These are phyloP conservation scores for Acanthosepion esculentum DNA, from an alignment of 2,888 invertebrate species.

Conservation along the genomic window DNA sequence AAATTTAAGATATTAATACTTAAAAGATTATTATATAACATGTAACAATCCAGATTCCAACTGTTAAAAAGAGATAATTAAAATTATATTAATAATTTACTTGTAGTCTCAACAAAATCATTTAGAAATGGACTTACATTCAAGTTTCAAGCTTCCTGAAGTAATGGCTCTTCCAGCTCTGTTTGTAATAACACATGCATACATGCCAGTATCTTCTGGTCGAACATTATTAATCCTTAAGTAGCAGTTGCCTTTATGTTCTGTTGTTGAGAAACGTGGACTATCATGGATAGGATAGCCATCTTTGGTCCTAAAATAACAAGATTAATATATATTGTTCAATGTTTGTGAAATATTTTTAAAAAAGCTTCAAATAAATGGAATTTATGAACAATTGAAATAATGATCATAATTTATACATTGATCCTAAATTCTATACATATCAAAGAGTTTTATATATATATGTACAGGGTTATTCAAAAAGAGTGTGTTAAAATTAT, in stretches of 20 bases:
- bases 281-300: conserved; percentile 62
- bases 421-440: too few relatives aligned
- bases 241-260: conserved; percentile 62
- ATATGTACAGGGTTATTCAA: too few relatives aligned
- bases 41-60: too few relatives aligned
- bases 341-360: not conserved
- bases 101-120: too few relatives aligned
- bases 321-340: not conserved
- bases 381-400: too few relatives aligned
- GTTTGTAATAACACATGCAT: conserved; percentile 69
- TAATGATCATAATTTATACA: too few relatives aligned
- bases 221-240: conserved; percentile 63
- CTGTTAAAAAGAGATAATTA: too few relatives aligned
- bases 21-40: too few relatives aligned
- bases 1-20: too few relatives aligned
- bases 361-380: not conserved
- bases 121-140: conserved; percentile 58
- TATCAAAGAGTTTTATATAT: too few relatives aligned
- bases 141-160: conserved; percentile 65
- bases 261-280: conserved; percentile 59
- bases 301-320: conserved; percentile 64
- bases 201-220: conserved; percentile 66
- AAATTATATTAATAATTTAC: too few relatives aligned
- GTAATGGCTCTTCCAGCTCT: conserved; percentile 68
- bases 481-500: too few relatives aligned